Percentiles rank a stretch among this genome's conserved stretches.
Evolutionary conservation across 2,113 vertebrate genomes (phyloP).

Genomic region (Elaphurus davidianus): DNA sequence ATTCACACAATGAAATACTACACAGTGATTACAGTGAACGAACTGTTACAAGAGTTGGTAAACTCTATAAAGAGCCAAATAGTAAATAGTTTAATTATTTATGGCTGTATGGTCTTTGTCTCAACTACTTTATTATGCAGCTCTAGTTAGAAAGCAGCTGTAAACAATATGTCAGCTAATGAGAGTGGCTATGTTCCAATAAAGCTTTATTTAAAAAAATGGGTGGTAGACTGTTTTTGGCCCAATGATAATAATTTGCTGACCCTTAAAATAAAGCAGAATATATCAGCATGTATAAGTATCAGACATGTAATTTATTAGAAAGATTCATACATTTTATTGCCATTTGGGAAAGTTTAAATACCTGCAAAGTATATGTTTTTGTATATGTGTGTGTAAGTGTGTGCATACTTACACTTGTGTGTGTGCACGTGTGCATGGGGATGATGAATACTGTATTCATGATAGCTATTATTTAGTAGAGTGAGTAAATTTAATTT

Average conservation of each 20-base stretch:
- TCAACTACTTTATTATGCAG: background rate
- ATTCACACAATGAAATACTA: background rate
- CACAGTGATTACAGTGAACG: background rate
- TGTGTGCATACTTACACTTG: background rate
- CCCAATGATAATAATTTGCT: background rate
- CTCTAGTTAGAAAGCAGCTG: background rate
- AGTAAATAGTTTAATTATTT: background rate
- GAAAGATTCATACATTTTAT: background rate
- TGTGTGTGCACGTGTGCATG: background rate
- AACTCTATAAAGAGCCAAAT: background rate
- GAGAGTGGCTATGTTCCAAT: background rate
- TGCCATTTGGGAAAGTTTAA: background rate
- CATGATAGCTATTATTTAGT: background rate
- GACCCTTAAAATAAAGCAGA: background rate
- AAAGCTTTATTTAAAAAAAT: background rate
- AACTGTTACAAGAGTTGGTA: background rate
- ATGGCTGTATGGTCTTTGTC: background rate
- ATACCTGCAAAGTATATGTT: background rate
- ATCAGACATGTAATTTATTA: conserved; percentile 10
- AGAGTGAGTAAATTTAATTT: background rate
- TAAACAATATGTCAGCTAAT: background rate
- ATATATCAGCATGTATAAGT: background rate
- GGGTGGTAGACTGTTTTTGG: background rate
- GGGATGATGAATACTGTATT: background rate
- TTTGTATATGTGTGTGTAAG: background rate